Percentiles rank a stretch among this genome's conserved stretches.
Evolutionary conservation across 2,113 vertebrate genomes (phyloP).

Genomic region (Triplophysa rosa): DNA sequence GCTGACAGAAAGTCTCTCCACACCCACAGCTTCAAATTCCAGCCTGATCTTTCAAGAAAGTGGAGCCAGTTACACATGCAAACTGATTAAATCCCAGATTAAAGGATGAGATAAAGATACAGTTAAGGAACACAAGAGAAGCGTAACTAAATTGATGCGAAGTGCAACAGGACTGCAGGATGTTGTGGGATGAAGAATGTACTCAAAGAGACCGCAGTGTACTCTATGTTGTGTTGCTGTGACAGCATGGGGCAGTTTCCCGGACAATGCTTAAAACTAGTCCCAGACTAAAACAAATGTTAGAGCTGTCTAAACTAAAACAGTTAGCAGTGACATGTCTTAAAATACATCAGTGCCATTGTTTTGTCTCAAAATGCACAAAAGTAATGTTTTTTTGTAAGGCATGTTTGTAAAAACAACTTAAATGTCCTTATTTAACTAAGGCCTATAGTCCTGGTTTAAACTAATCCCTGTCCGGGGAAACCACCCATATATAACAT

Average conservation of each 20-base stretch:
- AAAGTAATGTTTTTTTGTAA: too few relatives aligned
- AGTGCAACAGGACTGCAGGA: neutral
- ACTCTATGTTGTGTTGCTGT: neutral
- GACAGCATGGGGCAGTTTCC: neutral
- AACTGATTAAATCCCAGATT: constrained; percentile 74
- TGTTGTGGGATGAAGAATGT: neutral
- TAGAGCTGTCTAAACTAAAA: too few relatives aligned
- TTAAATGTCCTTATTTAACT: too few relatives aligned
- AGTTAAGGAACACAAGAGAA: constrained; percentile 10
- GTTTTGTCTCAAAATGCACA: too few relatives aligned
- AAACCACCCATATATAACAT: neutral
- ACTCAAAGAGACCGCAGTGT: neutral
- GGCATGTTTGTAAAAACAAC: too few relatives aligned
- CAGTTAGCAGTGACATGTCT: too few relatives aligned
- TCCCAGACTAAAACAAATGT: too few relatives aligned
- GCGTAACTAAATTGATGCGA: constrained; percentile 4
- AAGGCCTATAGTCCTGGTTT: too few relatives aligned
- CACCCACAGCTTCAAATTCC: constrained; percentile 77
- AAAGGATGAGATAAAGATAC: constrained; percentile 68
- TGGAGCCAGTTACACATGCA: constrained; percentile 62
- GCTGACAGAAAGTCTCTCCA: constrained; percentile 75
- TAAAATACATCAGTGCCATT: too few relatives aligned
- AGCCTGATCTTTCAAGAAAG: constrained; percentile 70
- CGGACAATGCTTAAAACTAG: too few relatives aligned
- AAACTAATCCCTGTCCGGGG: too few relatives aligned